Percentiles rank a stretch among this genome's conserved stretches.
These are phyloP conservation scores for Trissolcus japonicus DNA, from an alignment of 2,888 invertebrate species.

Conservation along the genomic window DNA sequence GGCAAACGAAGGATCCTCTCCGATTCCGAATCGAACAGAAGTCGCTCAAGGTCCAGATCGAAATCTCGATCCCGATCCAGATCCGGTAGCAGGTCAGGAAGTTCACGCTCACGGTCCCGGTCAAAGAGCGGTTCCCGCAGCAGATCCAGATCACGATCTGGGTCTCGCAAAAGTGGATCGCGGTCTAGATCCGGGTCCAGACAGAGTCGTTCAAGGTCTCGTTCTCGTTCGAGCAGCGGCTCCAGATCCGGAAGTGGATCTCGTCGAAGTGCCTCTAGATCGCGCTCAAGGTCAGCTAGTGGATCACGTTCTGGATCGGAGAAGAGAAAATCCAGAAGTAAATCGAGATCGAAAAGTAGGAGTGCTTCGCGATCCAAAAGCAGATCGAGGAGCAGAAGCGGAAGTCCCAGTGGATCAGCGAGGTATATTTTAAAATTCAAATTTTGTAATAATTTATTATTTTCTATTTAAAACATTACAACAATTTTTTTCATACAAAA, in stretches of 20 bases:
- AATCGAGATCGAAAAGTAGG: slow-evolving; percentile 60
- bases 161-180: slow-evolving; percentile 63
- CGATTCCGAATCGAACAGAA: slow-evolving; percentile 78
- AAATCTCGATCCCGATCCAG: slow-evolving; percentile 67
- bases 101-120: slow-evolving; percentile 68
- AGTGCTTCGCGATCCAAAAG: slow-evolving; percentile 67
- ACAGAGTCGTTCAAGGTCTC: slow-evolving; percentile 71
- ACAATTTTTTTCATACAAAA: neutral
- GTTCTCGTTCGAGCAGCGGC: slow-evolving; percentile 67
- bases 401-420: slow-evolving; percentile 69
- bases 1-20: slow-evolving; percentile 80
- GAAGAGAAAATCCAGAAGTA: slow-evolving; percentile 62
- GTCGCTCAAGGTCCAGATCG: slow-evolving; percentile 64
- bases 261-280: slow-evolving; percentile 72
- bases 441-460: neutral
- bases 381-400: slow-evolving; percentile 66
- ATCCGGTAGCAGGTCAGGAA: slow-evolving; percentile 62
- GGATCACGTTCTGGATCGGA: slow-evolving; percentile 67
- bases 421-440: slow-evolving; percentile 56
- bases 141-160: slow-evolving; percentile 75
- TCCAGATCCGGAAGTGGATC: slow-evolving; percentile 73
- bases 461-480: slow-evolving; percentile 5
- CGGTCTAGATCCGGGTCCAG: slow-evolving; percentile 72
- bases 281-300: slow-evolving; percentile 71
- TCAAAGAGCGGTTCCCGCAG: slow-evolving; percentile 66